Base-by-base conservation (phyloP, 2,113 vertebrate species). In the Rhea americana region DNA sequence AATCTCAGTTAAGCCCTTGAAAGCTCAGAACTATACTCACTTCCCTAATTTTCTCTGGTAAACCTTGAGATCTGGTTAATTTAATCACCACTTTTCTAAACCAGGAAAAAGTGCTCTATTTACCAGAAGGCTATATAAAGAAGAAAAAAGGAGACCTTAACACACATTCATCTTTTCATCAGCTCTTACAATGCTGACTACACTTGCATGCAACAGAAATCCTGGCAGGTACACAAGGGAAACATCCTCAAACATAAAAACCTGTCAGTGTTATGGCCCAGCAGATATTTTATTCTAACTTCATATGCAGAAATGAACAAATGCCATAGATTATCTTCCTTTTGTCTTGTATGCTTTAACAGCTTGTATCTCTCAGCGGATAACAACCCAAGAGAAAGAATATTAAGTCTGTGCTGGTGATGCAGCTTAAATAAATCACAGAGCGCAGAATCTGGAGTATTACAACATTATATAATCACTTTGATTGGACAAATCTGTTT, bases 181-280 rank as follows among this genome's bases (percentile, higher is more conserved):
- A 88, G 35, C 77, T 91, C 68, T 88, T 84, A 56, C 0, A 88
- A 76, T 39, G 74, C 73, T 82, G 80, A 84, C 51, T 81, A 53
- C 35, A 68, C 70, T 84, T 68, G 85, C 47, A 68, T 28, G 70
- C 85, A 86, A 73, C 12, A 85, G 73, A 51, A 94, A 72, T 81
- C 53, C 93, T 86, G 80, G 85, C 66, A 86, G 76, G 85, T 95
- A 94, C 90, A 80, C 79, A 83, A 77, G 68, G 72, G 82, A 92
- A 93, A 93, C 72, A 91, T 83, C 76, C 72, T 51, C 75, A 78
- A 59, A 81, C 63, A 78, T 28, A 93, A 91, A 90, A 88, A 56
- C n/a, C 48, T 93, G 79, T 56, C 62, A 93, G 65, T 26, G 20
- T 79, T 90, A 84, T 17, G 78, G 73, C 67, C 91, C 45, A 72